Conservation (phyloP, 1,140 invertebrate species). For the Aricia agestis region DNA sequence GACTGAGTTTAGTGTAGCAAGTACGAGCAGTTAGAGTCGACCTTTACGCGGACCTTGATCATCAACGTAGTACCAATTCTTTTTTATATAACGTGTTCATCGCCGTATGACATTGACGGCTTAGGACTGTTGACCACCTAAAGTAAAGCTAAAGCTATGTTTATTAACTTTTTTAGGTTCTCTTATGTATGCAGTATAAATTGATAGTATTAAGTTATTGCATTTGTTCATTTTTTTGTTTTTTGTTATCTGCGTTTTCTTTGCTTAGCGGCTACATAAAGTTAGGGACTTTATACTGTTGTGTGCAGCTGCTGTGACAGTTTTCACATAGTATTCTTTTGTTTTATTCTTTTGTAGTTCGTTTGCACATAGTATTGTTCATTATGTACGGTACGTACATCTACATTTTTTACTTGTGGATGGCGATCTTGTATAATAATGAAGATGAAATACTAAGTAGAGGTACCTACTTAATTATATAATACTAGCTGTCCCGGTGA, state of each 20-base stretch:
- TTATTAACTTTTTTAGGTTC: neutral
- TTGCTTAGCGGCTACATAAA: too few species aligned
- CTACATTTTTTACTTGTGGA: too few species aligned
- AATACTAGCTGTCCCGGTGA: too few species aligned
- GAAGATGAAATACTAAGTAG: too few species aligned
- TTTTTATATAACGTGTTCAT: constrained; percentile 28
- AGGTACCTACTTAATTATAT: too few species aligned
- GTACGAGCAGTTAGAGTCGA: constrained; percentile 20
- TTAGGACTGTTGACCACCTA: neutral
- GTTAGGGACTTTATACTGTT: too few species aligned
- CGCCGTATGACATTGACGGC: constrained; percentile 22
- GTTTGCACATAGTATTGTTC: too few species aligned
- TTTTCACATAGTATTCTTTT: too few species aligned
- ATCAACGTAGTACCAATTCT: constrained; percentile 24
- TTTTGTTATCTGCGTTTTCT: neutral
- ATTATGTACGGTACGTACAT: too few species aligned
- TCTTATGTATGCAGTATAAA: neutral
- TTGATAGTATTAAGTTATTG: neutral
- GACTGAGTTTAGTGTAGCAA: constrained; percentile 2
- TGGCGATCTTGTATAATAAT: too few species aligned
- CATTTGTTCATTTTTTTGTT: neutral
- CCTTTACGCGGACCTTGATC: constrained; percentile 27
- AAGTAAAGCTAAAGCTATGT: constrained; percentile 7
- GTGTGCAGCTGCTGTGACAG: too few species aligned
- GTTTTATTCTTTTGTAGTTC: too few species aligned